These are phyloP conservation scores for Chironomus striatipennis DNA, from an alignment of 1,140 invertebrate genomes.

Conservation along the genomic window DNA sequence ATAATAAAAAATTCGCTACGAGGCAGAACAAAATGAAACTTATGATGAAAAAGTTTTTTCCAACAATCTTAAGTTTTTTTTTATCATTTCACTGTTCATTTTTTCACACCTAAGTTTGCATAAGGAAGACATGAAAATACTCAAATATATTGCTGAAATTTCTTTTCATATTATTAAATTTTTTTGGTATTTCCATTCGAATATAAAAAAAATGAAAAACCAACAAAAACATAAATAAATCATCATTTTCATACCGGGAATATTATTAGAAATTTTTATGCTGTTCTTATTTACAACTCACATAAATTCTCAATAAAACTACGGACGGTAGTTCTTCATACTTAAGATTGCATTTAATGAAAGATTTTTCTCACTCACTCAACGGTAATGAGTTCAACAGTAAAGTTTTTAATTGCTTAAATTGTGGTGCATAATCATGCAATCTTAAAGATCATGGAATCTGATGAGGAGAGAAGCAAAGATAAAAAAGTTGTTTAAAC, in stretches of 20 bases:
- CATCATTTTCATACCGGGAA: too few relatives aligned
- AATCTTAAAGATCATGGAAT: background rate
- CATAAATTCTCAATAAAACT: background rate
- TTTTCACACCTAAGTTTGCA: background rate
- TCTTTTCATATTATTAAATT: slow-evolving; percentile 8
- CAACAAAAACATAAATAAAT: too few relatives aligned
- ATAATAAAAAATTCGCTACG: background rate
- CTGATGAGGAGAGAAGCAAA: too few relatives aligned
- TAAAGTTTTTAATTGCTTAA: slow-evolving; percentile 9
- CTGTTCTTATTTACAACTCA: background rate
- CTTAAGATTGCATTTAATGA: background rate
- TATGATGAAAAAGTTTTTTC: background rate
- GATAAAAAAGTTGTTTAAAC: too few relatives aligned
- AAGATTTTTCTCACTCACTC: background rate
- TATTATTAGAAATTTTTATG: background rate
- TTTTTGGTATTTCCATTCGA: background rate
- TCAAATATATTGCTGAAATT: background rate
- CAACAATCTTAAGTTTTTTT: background rate
- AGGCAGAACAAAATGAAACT: background rate
- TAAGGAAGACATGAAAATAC: background rate
- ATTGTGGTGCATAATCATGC: slow-evolving; percentile 12
- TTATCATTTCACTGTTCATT: background rate
- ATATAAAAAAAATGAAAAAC: too few relatives aligned
- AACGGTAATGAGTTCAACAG: background rate
- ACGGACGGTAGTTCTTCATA: background rate